Conservation (phyloP, 2,888 invertebrate genomes). For the Morpho deidamia region DNA sequence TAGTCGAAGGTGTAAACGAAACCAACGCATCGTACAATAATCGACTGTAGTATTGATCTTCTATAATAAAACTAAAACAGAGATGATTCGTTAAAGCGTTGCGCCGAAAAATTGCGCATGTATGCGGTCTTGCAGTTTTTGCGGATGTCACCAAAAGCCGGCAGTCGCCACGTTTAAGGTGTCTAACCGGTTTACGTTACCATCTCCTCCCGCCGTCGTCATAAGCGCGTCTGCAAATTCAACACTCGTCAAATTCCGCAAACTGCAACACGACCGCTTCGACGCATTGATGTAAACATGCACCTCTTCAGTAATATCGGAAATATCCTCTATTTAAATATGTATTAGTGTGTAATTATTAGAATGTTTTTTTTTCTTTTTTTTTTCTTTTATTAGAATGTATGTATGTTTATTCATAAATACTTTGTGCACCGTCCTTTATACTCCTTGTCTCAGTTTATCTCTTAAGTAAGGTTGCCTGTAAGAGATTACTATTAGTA, state of each 20-base stretch:
- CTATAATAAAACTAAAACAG: slow-evolving; percentile 28
- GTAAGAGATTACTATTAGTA: too few relatives aligned
- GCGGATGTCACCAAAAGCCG: slow-evolving; percentile 73
- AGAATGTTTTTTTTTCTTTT: too few relatives aligned
- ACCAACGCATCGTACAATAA: slow-evolving; percentile 56
- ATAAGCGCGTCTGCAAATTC: slow-evolving; percentile 72
- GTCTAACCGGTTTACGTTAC: slow-evolving; percentile 71
- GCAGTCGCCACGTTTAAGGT: slow-evolving; percentile 63
- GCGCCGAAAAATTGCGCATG: slow-evolving; percentile 48
- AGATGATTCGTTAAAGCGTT: slow-evolving; percentile 45
- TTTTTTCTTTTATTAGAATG: too few relatives aligned
- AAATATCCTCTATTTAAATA: slow-evolving; percentile 11
- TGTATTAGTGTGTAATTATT: too few relatives aligned
- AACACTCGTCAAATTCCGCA: slow-evolving; percentile 70
- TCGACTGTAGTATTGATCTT: slow-evolving; percentile 44
- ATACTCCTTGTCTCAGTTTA: too few relatives aligned
- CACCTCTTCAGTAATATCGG: slow-evolving; percentile 18
- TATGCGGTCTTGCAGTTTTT: slow-evolving; percentile 61
- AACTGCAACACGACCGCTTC: slow-evolving; percentile 50
- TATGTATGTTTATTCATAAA: too few relatives aligned
- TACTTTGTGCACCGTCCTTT: too few relatives aligned
- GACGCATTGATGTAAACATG: slow-evolving; percentile 34
- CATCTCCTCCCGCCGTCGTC: slow-evolving; percentile 54
- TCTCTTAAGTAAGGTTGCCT: too few relatives aligned
- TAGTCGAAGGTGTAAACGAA: slow-evolving; percentile 31